Evolutionary conservation across 2,113 vertebrate species (phyloP).

Genomic region (Micronisus gabar): DNA sequence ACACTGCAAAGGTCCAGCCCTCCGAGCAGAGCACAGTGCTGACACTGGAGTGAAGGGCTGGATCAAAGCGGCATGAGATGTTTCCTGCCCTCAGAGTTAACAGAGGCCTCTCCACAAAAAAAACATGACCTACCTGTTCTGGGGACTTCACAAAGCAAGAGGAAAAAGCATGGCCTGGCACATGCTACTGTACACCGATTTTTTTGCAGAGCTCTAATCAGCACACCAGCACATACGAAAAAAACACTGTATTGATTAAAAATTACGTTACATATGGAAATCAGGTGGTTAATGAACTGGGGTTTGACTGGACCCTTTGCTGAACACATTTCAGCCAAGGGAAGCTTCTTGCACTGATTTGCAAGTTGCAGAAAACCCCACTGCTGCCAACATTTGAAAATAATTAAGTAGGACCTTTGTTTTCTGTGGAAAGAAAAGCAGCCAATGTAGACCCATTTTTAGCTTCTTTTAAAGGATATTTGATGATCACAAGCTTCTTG

Average conservation of each 20-base stretch:
- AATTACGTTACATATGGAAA: neutral
- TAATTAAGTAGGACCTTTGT: neutral
- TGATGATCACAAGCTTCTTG: neutral
- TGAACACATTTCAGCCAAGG: neutral
- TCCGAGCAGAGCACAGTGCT: neutral
- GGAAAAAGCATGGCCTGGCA: neutral
- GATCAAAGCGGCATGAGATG: neutral
- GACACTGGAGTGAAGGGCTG: neutral
- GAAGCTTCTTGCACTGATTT: neutral
- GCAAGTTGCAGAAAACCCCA: slow-evolving; percentile 11
- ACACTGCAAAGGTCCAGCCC: neutral
- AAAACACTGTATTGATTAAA: neutral
- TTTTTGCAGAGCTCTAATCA: neutral
- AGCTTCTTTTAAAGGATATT: neutral
- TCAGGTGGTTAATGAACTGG: neutral
- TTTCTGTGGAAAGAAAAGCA: neutral
- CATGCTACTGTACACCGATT: neutral
- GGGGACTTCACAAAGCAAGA: neutral
- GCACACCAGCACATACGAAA: neutral
- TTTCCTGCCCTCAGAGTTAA: neutral
- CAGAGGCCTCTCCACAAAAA: neutral
- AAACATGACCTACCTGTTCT: neutral
- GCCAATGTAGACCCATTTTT: neutral
- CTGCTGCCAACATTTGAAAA: neutral
- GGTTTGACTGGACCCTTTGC: neutral